A percentile compares a stretch with the other conserved stretches of the same genome.
These are phyloP conservation scores for Latrodectus geometricus DNA, from an alignment of 1,140 invertebrate genomes.

Conservation along the genomic window DNA sequence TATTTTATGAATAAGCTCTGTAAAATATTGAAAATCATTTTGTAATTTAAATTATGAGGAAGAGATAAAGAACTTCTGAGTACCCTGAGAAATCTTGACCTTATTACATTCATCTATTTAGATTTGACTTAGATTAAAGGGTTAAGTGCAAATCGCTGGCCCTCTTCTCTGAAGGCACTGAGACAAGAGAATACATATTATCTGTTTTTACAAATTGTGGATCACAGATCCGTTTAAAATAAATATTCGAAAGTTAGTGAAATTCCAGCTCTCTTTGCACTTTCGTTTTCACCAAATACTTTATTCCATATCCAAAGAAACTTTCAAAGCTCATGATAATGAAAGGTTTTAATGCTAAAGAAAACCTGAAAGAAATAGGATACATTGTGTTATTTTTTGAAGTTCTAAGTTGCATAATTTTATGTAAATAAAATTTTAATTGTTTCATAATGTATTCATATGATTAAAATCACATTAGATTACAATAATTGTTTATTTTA, in stretches of 20 bases:
- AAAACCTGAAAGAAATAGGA: slow-evolving; percentile 45
- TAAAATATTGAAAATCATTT: slow-evolving; percentile 32
- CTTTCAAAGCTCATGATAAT: slow-evolving; percentile 47
- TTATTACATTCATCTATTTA: slow-evolving; percentile 23
- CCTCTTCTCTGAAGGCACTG: slow-evolving; percentile 61
- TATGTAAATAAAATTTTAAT: too few relatives aligned
- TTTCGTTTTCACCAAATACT: slow-evolving; percentile 5
- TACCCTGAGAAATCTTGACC: slow-evolving; percentile 50
- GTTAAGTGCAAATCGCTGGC: slow-evolving; percentile 54
- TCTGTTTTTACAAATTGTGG: slow-evolving; percentile 44
- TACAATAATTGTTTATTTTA: too few relatives aligned
- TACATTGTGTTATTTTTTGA: too few relatives aligned
- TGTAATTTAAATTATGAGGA: slow-evolving; percentile 2
- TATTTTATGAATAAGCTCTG: slow-evolving; percentile 9
- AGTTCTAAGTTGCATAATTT: too few relatives aligned
- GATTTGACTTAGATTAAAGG: slow-evolving; percentile 12
- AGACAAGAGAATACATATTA: slow-evolving; percentile 54
- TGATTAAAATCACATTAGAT: too few relatives aligned
- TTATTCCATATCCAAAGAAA: slow-evolving; percentile 31
- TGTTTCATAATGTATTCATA: too few relatives aligned
- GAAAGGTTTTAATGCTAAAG: slow-evolving; percentile 26
- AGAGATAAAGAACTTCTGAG: slow-evolving; percentile 34
- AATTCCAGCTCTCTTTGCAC: slow-evolving; percentile 27
- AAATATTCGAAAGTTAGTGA: slow-evolving; percentile 57
- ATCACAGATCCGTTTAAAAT: slow-evolving; percentile 60